A percentile compares a stretch with the other conserved stretches of the same genome.
Conservation (phyloP, 2,888 invertebrate species). For the Lithophane leautieri region DNA sequence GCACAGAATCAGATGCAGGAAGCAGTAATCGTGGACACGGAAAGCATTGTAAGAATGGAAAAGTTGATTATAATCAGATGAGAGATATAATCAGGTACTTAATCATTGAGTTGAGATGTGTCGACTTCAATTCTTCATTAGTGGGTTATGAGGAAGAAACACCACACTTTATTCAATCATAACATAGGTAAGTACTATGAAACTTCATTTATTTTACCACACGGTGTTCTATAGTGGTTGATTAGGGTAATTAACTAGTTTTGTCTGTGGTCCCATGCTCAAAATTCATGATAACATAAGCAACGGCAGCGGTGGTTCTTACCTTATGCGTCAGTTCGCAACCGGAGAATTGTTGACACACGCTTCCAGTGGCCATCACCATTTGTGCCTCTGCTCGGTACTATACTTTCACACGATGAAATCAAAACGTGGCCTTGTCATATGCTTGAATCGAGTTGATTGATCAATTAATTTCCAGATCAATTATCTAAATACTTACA, state of each 20-base stretch:
- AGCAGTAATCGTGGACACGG: neutral
- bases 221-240: neutral
- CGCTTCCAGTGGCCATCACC: slow-evolving; percentile 60
- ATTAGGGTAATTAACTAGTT: neutral
- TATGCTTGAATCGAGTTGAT: no score
- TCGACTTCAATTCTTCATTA: neutral
- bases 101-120: neutral
- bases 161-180: neutral
- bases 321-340: slow-evolving; percentile 54
- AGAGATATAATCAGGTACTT: neutral
- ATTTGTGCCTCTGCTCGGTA: slow-evolving; percentile 13
- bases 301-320: neutral
- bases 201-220: neutral
- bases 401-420: neutral
- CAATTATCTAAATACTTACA: neutral
- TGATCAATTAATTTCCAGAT: neutral
- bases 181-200: neutral
- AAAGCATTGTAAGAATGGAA: neutral
- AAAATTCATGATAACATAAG: no score
- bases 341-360: slow-evolving; percentile 43
- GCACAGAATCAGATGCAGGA: neutral
- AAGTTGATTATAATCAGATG: neutral
- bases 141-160: neutral
- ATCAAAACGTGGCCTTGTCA: neutral
- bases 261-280: neutral